These are phyloP conservation scores for Folsomia candida DNA, from an alignment of 2,888 invertebrate species.

Conservation along the genomic window DNA sequence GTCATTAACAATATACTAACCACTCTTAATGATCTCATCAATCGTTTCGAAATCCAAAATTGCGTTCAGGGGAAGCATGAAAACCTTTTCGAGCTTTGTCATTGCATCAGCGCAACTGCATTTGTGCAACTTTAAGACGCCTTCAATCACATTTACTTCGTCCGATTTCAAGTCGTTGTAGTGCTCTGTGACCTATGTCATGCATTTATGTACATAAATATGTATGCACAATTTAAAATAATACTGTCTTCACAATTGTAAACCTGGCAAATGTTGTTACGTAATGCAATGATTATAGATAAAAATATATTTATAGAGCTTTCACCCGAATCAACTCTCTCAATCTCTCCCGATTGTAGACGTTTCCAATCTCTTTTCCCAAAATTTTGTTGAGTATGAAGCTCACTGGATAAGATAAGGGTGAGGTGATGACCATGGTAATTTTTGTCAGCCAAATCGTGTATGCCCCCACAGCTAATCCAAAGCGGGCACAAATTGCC, in stretches of 20 bases:
- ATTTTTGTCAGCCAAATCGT: conserved; percentile 89
- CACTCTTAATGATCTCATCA: conserved; percentile 59
- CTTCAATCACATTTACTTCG: conserved; percentile 60
- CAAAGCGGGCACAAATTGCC: conserved; percentile 92
- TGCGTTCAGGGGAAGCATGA: conserved; percentile 60
- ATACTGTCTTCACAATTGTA: too few species aligned
- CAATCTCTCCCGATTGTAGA: conserved; percentile 91
- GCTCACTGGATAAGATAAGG: conserved; percentile 88
- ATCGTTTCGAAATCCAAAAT: conserved; percentile 61
- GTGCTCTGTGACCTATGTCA: conserved; percentile 53
- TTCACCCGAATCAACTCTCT: conserved; percentile 94
- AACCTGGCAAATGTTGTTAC: too few species aligned
- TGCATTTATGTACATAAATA: too few species aligned
- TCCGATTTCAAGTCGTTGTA: conserved; percentile 55
- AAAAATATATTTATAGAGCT: background rate
- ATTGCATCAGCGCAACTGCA: conserved; percentile 62
- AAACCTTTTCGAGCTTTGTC: conserved; percentile 62
- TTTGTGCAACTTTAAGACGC: conserved; percentile 61
- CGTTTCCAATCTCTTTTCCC: conserved; percentile 96
- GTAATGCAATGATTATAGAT: background rate
- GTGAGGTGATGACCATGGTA: conserved; percentile 91
- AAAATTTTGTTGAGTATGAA: conserved; percentile 80
- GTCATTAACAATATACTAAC: conserved; percentile 33
- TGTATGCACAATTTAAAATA: too few species aligned
- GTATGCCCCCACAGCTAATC: conserved; percentile 90